These are phyloP conservation scores for Ailurus styani DNA, from an alignment of 2,113 vertebrate species.

Conservation along the genomic window DNA sequence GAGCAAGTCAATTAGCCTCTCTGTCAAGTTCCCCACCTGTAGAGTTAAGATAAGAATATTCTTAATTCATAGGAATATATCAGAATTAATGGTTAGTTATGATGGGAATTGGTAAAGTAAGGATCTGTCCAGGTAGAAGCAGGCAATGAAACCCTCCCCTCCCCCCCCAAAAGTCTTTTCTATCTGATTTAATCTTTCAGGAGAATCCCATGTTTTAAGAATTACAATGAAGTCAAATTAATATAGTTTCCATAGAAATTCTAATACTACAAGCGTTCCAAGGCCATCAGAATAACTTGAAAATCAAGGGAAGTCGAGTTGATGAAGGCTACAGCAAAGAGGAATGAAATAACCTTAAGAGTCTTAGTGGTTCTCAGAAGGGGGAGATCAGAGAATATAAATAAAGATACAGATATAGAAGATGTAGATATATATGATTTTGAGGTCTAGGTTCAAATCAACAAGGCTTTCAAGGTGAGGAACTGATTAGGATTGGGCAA, in stretches of 20 bases:
- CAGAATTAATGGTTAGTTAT: not conserved
- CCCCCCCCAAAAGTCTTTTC: not conserved
- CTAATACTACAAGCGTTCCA: not conserved
- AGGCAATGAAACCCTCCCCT: not conserved
- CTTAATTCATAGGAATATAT: conserved; percentile 1
- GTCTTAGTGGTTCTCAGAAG: not conserved
- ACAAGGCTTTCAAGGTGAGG: not conserved
- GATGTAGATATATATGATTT: not conserved
- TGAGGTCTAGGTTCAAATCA: not conserved
- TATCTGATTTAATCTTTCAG: not conserved
- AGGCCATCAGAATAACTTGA: not conserved
- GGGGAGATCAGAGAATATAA: not conserved
- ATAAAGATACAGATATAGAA: not conserved
- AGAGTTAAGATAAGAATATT: conserved; percentile 32
- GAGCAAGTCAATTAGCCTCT: conserved; percentile 34
- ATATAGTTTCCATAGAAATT: not conserved
- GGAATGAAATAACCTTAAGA: not conserved
- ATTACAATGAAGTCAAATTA: not conserved
- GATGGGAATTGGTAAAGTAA: not conserved
- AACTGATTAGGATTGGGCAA: not conserved
- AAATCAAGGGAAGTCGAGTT: not conserved
- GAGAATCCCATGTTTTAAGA: not conserved
- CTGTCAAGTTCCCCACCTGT: not conserved
- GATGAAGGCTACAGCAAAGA: not conserved
- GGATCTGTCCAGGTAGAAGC: not conserved